These are phyloP conservation scores for Austrofundulus limnaeus DNA, from an alignment of 2,113 vertebrate genomes.

Conservation along the genomic window DNA sequence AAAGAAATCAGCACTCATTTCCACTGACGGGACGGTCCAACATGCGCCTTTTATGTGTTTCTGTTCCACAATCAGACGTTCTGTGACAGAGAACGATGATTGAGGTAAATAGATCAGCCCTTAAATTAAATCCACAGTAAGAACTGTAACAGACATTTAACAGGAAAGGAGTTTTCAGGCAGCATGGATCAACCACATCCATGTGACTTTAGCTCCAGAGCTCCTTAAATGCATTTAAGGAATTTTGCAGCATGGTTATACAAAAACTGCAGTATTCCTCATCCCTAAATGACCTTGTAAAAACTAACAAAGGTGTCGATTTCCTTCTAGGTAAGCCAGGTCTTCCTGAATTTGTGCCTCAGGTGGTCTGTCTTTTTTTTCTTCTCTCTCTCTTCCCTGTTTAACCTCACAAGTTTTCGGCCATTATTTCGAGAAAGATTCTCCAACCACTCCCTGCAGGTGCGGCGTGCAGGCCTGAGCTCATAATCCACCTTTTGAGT, in stretches of 20 bases:
- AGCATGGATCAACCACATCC: conserved; percentile 45
- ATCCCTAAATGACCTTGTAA: conserved; percentile 60
- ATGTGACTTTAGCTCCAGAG: conserved; percentile 21
- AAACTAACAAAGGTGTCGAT: conserved; percentile 55
- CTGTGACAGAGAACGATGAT: conserved; percentile 45
- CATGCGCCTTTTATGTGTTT: conserved; percentile 65
- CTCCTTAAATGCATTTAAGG: conserved; percentile 40
- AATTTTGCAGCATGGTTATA: conserved; percentile 47
- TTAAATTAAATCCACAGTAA: conserved; percentile 63
- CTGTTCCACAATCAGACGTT: conserved; percentile 63
- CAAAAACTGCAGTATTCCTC: conserved; percentile 47
- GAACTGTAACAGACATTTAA: conserved; percentile 39
- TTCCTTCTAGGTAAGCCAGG: conserved; percentile 38
- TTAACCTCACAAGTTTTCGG: conserved; percentile 42
- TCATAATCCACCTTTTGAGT: conserved; percentile 61
- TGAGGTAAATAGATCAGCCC: conserved; percentile 69
- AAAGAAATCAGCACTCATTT: conserved; percentile 74
- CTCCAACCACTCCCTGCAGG: conserved; percentile 66
- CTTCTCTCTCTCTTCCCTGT: conserved; percentile 20
- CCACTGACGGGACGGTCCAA: conserved; percentile 65
- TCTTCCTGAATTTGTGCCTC: conserved; percentile 37
- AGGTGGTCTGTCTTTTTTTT: conserved; percentile 38
- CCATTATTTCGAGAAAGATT: conserved; percentile 43
- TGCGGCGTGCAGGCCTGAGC: conserved; percentile 60
- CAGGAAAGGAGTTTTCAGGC: conserved; percentile 48